phyloP scores from a whole-genome alignment of 2,888 invertebrate species.

The Nemurella pictetii region DNA sequence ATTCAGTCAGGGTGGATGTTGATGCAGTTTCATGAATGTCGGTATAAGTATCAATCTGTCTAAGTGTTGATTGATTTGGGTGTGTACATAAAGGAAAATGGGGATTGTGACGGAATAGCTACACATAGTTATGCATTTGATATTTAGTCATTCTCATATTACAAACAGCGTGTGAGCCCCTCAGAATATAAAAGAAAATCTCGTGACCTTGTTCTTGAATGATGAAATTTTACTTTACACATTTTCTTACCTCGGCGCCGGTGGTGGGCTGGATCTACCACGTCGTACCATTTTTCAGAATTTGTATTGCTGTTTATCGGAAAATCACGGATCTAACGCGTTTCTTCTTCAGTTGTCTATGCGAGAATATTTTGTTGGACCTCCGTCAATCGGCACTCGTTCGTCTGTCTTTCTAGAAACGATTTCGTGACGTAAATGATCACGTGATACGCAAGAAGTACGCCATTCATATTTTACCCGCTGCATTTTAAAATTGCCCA shows the following conservation, averaged over 20 bases:
- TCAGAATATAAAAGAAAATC: neutral
- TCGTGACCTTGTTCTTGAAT: neutral
- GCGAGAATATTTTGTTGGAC: neutral
- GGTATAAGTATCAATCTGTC: too few relatives aligned
- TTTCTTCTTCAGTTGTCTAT: neutral
- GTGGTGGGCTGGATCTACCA: constrained; percentile 73
- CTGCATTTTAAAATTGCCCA: neutral
- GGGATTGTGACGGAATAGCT: too few relatives aligned
- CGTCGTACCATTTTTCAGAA: constrained; percentile 68
- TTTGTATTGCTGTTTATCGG: neutral
- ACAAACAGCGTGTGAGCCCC: neutral
- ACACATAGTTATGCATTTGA: too few relatives aligned
- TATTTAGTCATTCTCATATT: too few relatives aligned
- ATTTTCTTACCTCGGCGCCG: constrained; percentile 60
- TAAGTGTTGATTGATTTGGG: too few relatives aligned
- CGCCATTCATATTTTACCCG: neutral
- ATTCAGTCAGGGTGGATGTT: too few relatives aligned
- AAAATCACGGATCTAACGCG: neutral
- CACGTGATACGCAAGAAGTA: neutral
- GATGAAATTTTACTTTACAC: neutral
- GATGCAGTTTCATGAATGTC: too few relatives aligned
- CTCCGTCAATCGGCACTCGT: neutral
- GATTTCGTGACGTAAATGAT: neutral
- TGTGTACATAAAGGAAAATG: too few relatives aligned
- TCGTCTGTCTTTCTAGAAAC: neutral